Conservation (phyloP, 2,113 vertebrate genomes). For the Sapajus apella region DNA sequence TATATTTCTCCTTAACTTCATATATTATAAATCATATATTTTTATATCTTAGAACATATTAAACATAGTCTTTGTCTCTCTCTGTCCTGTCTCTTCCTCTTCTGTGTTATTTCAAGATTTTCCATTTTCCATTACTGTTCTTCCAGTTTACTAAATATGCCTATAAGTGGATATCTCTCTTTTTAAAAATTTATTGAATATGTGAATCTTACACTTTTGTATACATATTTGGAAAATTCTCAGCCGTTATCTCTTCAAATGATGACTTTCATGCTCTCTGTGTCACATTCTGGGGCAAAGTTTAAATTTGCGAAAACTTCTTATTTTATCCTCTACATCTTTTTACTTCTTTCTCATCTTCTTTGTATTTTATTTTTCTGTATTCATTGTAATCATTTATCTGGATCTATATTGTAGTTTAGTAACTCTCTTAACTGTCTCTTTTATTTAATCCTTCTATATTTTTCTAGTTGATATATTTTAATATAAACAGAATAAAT, state of each 20-base stretch:
- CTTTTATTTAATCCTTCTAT: neutral
- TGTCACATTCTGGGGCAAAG: neutral
- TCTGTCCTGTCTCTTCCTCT: neutral
- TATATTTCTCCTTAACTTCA: neutral
- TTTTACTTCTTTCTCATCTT: neutral
- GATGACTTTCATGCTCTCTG: neutral
- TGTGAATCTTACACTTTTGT: neutral
- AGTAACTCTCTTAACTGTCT: neutral
- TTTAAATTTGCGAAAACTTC: neutral
- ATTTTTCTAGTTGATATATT: neutral
- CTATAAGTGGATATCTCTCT: neutral
- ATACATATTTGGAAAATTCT: neutral
- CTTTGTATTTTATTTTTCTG: neutral
- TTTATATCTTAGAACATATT: neutral
- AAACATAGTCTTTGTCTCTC: neutral
- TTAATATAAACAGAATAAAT: neutral
- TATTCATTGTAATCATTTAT: neutral
- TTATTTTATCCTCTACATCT: neutral
- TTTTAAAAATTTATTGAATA: neutral
- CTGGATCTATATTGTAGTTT: neutral
- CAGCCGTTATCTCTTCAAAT: neutral
- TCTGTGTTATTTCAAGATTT: neutral
- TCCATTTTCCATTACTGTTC: neutral
- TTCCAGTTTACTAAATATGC: neutral
- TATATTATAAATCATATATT: neutral